phyloP scores from a whole-genome alignment of 1,140 invertebrate genomes.

The Solen grandis region DNA sequence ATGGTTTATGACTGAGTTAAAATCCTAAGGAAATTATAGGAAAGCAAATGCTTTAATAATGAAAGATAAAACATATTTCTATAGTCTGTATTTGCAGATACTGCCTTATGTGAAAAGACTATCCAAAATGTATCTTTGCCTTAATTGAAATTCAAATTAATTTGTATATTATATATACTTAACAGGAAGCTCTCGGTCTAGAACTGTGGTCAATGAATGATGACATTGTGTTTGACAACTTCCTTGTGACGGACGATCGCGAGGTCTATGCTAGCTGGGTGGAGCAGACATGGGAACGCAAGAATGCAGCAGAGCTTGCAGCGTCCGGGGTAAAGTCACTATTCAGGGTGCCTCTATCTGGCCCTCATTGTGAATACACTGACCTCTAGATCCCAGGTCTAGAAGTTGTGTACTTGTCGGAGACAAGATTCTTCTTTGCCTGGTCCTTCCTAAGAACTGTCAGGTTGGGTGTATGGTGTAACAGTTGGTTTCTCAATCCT shows the following conservation, averaged over 20 bases:
- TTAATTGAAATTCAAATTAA: background rate
- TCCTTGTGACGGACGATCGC: conserved; percentile 93
- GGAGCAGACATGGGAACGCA: conserved; percentile 91
- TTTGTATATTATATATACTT: conserved; percentile 60
- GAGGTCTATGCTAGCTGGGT: conserved; percentile 91
- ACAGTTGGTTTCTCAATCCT: too few species aligned
- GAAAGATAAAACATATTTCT: too few species aligned
- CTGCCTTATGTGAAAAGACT: too few species aligned
- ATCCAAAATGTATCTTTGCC: too few species aligned
- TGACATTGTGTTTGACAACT: conserved; percentile 94
- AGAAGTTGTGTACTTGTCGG: too few species aligned
- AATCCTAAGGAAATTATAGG: too few species aligned
- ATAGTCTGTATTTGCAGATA: too few species aligned
- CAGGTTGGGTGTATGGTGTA: too few species aligned
- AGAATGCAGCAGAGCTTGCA: conserved; percentile 84
- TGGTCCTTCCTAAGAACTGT: too few species aligned
- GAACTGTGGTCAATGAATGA: conserved; percentile 99
- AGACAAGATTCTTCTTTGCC: too few species aligned
- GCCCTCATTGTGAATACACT: background rate
- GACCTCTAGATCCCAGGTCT: background rate
- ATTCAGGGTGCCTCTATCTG: background rate
- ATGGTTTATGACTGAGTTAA: too few species aligned
- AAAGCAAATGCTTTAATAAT: too few species aligned
- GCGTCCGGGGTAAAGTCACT: conserved; percentile 66
- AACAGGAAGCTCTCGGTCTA: conserved; percentile 93